A percentile compares a stretch with the other conserved stretches of the same genome.
phyloP scores from a whole-genome alignment of 2,888 invertebrate species.

The Syrphus vitripennis region DNA sequence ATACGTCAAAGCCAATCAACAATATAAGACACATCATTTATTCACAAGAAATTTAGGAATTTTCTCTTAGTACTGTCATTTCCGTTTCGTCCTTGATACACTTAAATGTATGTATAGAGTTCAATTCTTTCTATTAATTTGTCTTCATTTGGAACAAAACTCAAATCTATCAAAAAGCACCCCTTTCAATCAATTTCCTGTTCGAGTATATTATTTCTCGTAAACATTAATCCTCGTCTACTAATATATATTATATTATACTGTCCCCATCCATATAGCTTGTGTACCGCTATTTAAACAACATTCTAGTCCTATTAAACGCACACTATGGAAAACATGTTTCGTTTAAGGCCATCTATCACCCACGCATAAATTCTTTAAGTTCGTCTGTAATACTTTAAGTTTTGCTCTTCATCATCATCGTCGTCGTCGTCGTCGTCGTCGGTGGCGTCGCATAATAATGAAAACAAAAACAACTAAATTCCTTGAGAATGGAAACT shows the following conservation, averaged over 20 bases:
- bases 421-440: neutral
- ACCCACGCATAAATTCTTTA: neutral
- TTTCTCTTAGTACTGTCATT: neutral
- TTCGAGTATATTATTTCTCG: neutral
- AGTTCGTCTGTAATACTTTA: neutral
- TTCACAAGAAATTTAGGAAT: neutral
- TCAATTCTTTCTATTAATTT: conserved; percentile 12
- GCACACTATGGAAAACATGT: neutral
- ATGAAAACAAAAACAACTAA: neutral
- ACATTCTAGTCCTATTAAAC: neutral
- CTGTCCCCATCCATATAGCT: neutral
- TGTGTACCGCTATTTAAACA: neutral
- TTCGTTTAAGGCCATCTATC: neutral
- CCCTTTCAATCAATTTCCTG: conserved; percentile 24
- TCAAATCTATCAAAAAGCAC: neutral
- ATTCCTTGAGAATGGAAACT: neutral
- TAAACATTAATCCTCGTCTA: neutral
- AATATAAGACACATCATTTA: neutral
- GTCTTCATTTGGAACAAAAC: conserved; percentile 28
- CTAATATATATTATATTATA: neutral
- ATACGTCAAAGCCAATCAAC: neutral
- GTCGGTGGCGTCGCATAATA: neutral
- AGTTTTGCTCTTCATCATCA: neutral
- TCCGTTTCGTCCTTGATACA: neutral
- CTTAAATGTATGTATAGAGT: neutral